Base-by-base conservation (phyloP, 1,140 invertebrate species). In the Sinonovacula constricta region DNA sequence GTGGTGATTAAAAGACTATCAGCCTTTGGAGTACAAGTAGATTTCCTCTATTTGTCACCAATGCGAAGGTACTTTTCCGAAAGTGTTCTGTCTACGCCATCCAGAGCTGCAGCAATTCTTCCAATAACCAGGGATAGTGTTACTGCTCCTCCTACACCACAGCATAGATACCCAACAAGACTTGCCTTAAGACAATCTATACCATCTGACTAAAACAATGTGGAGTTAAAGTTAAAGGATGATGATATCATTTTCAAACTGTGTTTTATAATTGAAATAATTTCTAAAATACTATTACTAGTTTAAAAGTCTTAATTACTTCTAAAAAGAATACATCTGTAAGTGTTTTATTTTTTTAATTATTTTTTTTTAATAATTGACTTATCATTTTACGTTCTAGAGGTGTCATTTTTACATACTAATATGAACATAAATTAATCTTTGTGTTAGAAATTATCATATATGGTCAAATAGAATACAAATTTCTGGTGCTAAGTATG, bases 391-490 rank as follows among this genome's bases (percentile, higher is more conserved):
- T 7, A 45, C 39, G 18, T 45, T 45, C 39, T 45, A 45, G 39
- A 45, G 39, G 39, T 45, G 39, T 45, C 39, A 18, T 45, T 45
- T 45, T 45, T 45, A 45, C 39, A 10, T 45, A 18, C 18, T 45
- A 7, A 45, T 45, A 45, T 45, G 39, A 45, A 45, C 7, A 45
- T 45, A 45, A 45, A 45, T 45, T 45, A 45, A 45, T 45, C 39
- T 45, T 45, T 45, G 39, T 45, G 39, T n/a, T n/a, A n/a, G n/a
- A 45, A 45, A 45, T 10, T 45, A 18, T 45, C 39, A 45, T 45
- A 45, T 45, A 45, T 45, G 39, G 39, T 45, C 39, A 45, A 45
- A 45, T 45, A 45, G 39, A 45, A 45, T 45, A 45, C 39, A 45
- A 45, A 45, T 45, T 45, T 45, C 39, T 45, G 39, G 39, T 45